Conservation (phyloP, 2,888 invertebrate species). For the Epirrhoe alternata region DNA sequence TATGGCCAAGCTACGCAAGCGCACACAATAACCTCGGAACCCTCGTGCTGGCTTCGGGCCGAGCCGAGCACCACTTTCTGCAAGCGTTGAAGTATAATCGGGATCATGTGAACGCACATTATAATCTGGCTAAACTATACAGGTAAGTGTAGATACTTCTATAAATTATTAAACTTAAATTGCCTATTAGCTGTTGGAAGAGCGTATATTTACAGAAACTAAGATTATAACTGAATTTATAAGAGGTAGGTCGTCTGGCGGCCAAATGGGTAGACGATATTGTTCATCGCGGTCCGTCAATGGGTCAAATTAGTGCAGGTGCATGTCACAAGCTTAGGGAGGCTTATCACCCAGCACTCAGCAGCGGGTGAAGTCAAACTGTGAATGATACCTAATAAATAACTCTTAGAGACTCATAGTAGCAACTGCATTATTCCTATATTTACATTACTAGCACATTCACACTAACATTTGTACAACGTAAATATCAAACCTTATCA, state of each 20-base stretch:
- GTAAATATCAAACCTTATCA: slow-evolving; percentile 21
- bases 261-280: too few species aligned
- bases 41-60: slow-evolving; percentile 87
- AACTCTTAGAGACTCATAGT: neutral
- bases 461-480: slow-evolving; percentile 12
- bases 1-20: slow-evolving; percentile 94
- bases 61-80: slow-evolving; percentile 91
- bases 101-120: slow-evolving; percentile 93
- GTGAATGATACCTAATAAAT: too few species aligned
- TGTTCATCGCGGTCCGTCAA: too few species aligned
- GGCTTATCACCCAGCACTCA: too few species aligned
- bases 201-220: too few species aligned
- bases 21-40: slow-evolving; percentile 95
- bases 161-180: neutral
- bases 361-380: too few species aligned
- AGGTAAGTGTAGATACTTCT: slow-evolving; percentile 77
- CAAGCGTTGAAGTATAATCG: slow-evolving; percentile 89
- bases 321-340: too few species aligned
- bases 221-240: too few species aligned
- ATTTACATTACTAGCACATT: neutral
- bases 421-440: neutral
- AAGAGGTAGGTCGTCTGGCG: too few species aligned
- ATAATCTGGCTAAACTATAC: slow-evolving; percentile 93
- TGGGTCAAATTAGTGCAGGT: too few species aligned
- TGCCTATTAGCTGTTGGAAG: too few species aligned